A percentile compares a stretch with the other conserved stretches of the same genome.
phyloP scores from a whole-genome alignment of 1,140 invertebrate species.

The Aphidius gifuensis region DNA sequence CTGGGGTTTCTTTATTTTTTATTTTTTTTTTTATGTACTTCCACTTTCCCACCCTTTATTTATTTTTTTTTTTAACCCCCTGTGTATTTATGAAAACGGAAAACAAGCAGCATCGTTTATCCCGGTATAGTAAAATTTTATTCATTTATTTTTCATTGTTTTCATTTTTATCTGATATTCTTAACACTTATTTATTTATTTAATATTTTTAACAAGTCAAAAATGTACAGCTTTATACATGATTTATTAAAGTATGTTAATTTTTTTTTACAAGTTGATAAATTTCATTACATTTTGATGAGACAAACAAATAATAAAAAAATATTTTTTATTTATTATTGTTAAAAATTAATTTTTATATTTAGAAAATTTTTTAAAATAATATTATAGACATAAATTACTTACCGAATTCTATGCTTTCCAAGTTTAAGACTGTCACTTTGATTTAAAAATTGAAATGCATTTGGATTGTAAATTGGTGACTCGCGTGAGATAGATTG shows the following conservation, averaged over 20 bases:
- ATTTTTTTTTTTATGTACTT: slow-evolving; percentile 10
- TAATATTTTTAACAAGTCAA: too few species aligned
- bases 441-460: slow-evolving; percentile 71
- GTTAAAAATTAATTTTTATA: too few species aligned
- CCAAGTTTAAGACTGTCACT: slow-evolving; percentile 72
- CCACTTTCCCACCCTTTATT: neutral
- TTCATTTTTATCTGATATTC: neutral
- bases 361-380: too few species aligned
- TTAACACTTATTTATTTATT: neutral
- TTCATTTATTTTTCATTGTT: neutral
- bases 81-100: slow-evolving; percentile 12
- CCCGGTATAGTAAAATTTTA: too few species aligned
- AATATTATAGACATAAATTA: slow-evolving; percentile 7
- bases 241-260: too few species aligned
- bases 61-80: too few species aligned
- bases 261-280: too few species aligned
- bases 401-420: slow-evolving; percentile 62
- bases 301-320: too few species aligned
- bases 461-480: slow-evolving; percentile 74
- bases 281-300: too few species aligned
- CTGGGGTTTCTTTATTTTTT: slow-evolving; percentile 12
- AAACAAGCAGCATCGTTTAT: slow-evolving; percentile 11
- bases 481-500: slow-evolving; percentile 58
- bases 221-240: too few species aligned
- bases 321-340: too few species aligned